These are phyloP conservation scores for Phenganax marumi DNA, from an alignment of 92 coral and sea anemone genomes.

Conservation along the genomic window DNA sequence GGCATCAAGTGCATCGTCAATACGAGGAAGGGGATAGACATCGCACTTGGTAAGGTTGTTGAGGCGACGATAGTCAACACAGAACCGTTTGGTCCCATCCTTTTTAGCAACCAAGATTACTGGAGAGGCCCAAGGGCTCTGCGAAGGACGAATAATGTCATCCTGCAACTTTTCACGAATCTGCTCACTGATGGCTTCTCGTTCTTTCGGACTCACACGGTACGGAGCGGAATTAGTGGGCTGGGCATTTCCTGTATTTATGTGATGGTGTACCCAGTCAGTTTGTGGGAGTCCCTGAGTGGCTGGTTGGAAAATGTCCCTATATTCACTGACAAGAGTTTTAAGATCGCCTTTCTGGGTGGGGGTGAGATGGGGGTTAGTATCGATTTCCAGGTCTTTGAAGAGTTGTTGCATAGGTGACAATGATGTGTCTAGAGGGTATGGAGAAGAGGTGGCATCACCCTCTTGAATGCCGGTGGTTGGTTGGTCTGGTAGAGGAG, in stretches of 20 bases:
- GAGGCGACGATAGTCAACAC: slow-evolving; percentile 34
- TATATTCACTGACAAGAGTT: slow-evolving; percentile 14
- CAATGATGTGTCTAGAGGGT: too few species aligned
- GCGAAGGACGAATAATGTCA: slow-evolving; percentile 45
- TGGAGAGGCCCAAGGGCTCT: slow-evolving; percentile 33
- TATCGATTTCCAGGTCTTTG: neutral
- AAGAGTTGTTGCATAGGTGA: neutral
- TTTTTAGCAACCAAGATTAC: slow-evolving; percentile 5
- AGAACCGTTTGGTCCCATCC: slow-evolving; percentile 1
- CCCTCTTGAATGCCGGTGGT: too few species aligned
- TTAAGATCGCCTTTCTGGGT: neutral
- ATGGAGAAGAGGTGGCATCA: too few species aligned
- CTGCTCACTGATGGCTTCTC: slow-evolving; percentile 45
- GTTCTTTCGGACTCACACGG: slow-evolving; percentile 50
- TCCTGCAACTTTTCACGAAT: too few species aligned
- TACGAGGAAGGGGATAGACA: slow-evolving; percentile 32
- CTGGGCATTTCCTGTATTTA: slow-evolving; percentile 50
- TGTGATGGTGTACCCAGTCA: slow-evolving; percentile 11
- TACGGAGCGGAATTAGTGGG: slow-evolving; percentile 54
- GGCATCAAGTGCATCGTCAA: slow-evolving; percentile 29
- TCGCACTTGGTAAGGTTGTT: slow-evolving; percentile 26
- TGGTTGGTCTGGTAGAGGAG: neutral
- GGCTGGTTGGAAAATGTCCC: slow-evolving; percentile 14
- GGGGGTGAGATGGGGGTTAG: neutral
- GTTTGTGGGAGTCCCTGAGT: neutral